These are phyloP conservation scores for Desmophyllum pertusum DNA, from an alignment of 92 coral and sea anemone genomes.

Conservation along the genomic window DNA sequence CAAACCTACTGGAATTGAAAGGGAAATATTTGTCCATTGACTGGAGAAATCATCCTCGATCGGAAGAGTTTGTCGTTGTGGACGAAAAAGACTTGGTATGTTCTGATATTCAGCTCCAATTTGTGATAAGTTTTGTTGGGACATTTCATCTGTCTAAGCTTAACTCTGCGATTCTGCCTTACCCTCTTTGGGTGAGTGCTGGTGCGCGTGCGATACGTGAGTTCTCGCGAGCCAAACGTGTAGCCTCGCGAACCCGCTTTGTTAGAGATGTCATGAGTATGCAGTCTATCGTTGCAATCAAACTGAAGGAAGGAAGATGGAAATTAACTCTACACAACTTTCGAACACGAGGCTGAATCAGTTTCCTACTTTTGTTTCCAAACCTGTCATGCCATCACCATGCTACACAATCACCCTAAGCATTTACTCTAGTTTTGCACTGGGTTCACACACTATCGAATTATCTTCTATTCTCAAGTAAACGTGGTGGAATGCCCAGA, in stretches of 20 bases:
- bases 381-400: neutral
- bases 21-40: conserved; percentile 64
- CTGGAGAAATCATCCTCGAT: conserved; percentile 84
- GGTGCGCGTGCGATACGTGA: neutral
- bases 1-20: conserved; percentile 60
- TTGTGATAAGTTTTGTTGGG: neutral
- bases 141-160: neutral
- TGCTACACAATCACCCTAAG: neutral
- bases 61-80: conserved; percentile 58
- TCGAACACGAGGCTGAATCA: neutral
- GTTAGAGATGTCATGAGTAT: neutral
- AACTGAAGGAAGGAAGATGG: neutral
- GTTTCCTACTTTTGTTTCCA: neutral
- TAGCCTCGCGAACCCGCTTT: neutral
- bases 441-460: no score
- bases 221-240: neutral
- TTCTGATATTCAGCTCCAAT: neutral
- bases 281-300: neutral
- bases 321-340: neutral
- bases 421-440: no score
- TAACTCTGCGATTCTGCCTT: neutral
- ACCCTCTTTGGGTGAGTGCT: neutral
- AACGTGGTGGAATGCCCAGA: neutral
- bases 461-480: neutral
- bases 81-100: conserved; percentile 69